phyloP scores from a whole-genome alignment of 1,140 invertebrate genomes.

The Teleopsis dalmanni region DNA sequence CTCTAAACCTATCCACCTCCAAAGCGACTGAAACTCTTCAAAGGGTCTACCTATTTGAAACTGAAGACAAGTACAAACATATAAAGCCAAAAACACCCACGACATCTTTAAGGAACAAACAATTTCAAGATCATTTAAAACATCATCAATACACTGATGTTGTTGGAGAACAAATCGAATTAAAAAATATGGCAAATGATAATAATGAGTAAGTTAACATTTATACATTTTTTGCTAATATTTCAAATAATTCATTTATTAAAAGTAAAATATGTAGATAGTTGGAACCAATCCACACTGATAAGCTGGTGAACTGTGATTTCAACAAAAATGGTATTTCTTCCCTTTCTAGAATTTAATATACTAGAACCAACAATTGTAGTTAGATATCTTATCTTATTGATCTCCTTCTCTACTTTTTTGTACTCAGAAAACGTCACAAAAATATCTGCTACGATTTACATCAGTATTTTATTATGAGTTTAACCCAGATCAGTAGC shows the following conservation, averaged over 20 bases:
- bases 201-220: conserved; percentile 23
- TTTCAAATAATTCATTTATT: not conserved
- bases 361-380: too few species aligned
- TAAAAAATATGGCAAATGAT: conserved; percentile 10
- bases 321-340: not conserved
- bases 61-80: not conserved
- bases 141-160: conserved; percentile 25
- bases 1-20: not conserved
- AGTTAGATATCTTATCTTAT: too few species aligned
- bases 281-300: too few species aligned
- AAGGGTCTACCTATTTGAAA: not conserved
- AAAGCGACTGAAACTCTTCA: not conserved
- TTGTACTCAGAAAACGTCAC: too few species aligned
- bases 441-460: too few species aligned
- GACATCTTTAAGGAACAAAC: not conserved
- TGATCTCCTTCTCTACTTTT: too few species aligned
- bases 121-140: conserved; percentile 2
- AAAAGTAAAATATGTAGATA: too few species aligned
- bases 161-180: conserved; percentile 9
- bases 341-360: not conserved
- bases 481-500: too few species aligned
- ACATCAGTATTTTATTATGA: too few species aligned
- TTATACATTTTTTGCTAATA: not conserved
- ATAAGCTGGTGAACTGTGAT: too few species aligned
- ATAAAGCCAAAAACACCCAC: not conserved